A percentile compares a stretch with the other conserved stretches of the same genome.
Evolutionary conservation across 2,797 vertebrate species (phyloP).

Genomic region (Aphelocoma californica): DNA sequence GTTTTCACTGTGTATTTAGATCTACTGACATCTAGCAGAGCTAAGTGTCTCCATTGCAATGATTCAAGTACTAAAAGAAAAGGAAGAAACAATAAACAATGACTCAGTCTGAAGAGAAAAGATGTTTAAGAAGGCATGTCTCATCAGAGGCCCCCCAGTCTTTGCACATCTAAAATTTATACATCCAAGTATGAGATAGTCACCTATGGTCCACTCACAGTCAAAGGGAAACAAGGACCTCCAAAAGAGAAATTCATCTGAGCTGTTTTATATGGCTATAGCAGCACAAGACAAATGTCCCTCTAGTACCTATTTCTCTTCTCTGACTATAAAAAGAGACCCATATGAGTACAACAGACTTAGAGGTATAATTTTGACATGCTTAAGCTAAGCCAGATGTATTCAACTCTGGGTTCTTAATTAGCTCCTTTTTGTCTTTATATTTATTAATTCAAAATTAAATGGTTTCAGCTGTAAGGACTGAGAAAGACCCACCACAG

Average conservation of each 20-base stretch:
- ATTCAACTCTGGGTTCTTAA: neutral
- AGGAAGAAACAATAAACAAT: neutral
- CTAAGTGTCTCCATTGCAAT: neutral
- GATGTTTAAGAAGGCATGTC: neutral
- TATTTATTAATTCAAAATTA: neutral
- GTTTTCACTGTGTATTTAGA: neutral
- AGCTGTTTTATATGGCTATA: neutral
- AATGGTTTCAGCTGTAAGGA: neutral
- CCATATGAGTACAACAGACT: neutral
- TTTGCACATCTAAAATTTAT: neutral
- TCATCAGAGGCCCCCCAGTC: neutral
- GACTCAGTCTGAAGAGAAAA: neutral
- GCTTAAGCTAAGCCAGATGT: neutral
- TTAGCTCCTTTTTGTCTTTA: neutral
- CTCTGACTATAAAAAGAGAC: neutral
- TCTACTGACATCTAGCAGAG: neutral
- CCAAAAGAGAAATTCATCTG: neutral
- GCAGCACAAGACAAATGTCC: neutral
- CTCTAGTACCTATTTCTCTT: neutral
- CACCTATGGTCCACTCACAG: neutral
- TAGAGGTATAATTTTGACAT: neutral
- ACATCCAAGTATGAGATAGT: neutral
- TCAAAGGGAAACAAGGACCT: neutral
- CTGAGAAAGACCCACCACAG: neutral
- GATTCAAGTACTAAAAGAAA: neutral